A percentile compares a stretch with the other conserved stretches of the same genome.
phyloP scores from a whole-genome alignment of 2,797 vertebrate species.

The Chromobotia macracanthus region DNA sequence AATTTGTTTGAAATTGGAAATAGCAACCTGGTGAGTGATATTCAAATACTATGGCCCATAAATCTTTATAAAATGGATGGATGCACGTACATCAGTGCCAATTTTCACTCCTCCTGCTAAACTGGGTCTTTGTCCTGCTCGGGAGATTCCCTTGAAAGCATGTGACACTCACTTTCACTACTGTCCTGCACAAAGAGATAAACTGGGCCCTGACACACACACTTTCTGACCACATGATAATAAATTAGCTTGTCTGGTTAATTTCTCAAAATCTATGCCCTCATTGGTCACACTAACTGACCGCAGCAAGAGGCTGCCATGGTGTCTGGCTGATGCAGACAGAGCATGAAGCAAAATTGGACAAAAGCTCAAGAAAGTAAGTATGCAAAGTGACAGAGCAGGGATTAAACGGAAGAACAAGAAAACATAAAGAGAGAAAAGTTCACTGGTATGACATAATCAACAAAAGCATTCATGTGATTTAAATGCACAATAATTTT shows the following conservation, averaged over 20 bases:
- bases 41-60: not conserved
- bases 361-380: conserved; percentile 13
- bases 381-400: not conserved
- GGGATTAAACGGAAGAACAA: conserved; percentile 12
- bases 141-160: conserved; percentile 28
- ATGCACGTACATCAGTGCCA: too few relatives aligned
- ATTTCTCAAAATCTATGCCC: conserved; percentile 50
- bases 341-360: conserved; percentile 13
- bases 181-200: conserved; percentile 30
- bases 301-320: not conserved
- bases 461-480: not conserved
- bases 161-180: conserved; percentile 26
- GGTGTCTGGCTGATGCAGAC: conserved; percentile 2
- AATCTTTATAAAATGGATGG: not conserved
- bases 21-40: conserved; percentile 29
- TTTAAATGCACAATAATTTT: not conserved
- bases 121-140: conserved; percentile 10
- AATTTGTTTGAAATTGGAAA: conserved; percentile 4
- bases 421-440: conserved; percentile 13
- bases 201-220: not conserved
- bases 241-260: conserved; percentile 54
- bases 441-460: not conserved
- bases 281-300: conserved; percentile 4
- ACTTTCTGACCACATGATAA: conserved; percentile 33
- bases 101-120: not conserved